Evolutionary conservation across 1,140 invertebrate genomes (phyloP).

Genomic region (Antheraea mylitta): DNA sequence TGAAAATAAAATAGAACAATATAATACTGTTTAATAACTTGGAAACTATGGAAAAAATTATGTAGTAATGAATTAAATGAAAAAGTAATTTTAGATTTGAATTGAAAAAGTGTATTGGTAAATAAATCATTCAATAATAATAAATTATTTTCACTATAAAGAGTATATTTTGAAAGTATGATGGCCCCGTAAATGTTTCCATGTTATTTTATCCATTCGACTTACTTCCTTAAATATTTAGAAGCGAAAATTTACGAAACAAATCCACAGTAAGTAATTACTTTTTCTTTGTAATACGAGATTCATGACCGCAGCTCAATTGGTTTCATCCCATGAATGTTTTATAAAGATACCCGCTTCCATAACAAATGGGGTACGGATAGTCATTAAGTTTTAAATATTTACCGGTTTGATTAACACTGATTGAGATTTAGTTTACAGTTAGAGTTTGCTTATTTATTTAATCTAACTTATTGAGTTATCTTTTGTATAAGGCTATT

Average conservation of each 20-base stretch:
- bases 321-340: slow-evolving; percentile 40
- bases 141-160: neutral
- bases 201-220: neutral
- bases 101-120: too few relatives aligned
- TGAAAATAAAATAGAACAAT: too few relatives aligned
- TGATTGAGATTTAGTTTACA: slow-evolving; percentile 6
- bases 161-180: neutral
- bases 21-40: too few relatives aligned
- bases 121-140: too few relatives aligned
- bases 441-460: neutral
- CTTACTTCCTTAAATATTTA: neutral
- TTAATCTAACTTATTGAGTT: neutral
- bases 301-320: slow-evolving; percentile 28
- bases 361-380: slow-evolving; percentile 30
- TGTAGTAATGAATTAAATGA: too few relatives aligned
- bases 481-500: neutral
- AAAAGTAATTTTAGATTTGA: too few relatives aligned
- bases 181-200: neutral
- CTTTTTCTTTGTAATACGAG: slow-evolving; percentile 31
- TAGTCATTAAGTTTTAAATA: slow-evolving; percentile 26
- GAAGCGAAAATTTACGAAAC: neutral
- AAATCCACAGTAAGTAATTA: slow-evolving; percentile 19
- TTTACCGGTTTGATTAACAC: slow-evolving; percentile 10
- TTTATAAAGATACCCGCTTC: slow-evolving; percentile 31
- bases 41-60: too few relatives aligned